Conservation (phyloP, 2,888 invertebrate genomes). For the Calameuta idolon region DNA sequence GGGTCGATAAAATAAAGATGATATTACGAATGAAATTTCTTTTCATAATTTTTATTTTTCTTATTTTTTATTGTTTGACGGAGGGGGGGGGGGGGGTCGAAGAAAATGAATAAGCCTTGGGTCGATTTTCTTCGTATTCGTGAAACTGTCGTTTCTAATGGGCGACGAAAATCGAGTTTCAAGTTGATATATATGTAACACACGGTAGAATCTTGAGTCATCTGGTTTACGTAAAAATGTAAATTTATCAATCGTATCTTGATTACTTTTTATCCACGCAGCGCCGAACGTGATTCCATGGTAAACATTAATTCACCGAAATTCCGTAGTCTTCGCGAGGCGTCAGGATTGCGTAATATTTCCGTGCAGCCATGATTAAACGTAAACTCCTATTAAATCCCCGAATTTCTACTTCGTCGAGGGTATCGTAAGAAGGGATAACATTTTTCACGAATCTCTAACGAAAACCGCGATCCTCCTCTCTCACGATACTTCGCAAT, state of each 20-base stretch:
- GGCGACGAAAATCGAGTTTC: not conserved
- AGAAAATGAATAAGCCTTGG: not conserved
- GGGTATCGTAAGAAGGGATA: not conserved
- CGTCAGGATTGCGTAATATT: not conserved
- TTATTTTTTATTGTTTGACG: no score
- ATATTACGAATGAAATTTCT: no score
- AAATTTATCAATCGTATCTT: not conserved
- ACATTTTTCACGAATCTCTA: not conserved
- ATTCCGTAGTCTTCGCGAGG: not conserved
- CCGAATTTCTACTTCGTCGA: not conserved
- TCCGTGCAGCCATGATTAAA: not conserved
- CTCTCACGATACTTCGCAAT: not conserved
- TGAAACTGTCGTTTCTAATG: not conserved
- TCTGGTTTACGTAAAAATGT: not conserved
- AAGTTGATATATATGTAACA: not conserved
- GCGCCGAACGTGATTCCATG: not conserved
- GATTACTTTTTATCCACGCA: not conserved
- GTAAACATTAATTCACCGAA: not conserved
- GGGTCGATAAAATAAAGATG: no score
- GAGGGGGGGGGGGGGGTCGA: no score
- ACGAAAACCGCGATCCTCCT: not conserved
- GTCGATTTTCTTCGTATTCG: not conserved
- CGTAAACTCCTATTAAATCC: not conserved
- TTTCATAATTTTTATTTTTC: no score
- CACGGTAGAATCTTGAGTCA: not conserved